Conservation (phyloP, 1,140 invertebrate species). For the Parasteatoda tepidariorum region DNA sequence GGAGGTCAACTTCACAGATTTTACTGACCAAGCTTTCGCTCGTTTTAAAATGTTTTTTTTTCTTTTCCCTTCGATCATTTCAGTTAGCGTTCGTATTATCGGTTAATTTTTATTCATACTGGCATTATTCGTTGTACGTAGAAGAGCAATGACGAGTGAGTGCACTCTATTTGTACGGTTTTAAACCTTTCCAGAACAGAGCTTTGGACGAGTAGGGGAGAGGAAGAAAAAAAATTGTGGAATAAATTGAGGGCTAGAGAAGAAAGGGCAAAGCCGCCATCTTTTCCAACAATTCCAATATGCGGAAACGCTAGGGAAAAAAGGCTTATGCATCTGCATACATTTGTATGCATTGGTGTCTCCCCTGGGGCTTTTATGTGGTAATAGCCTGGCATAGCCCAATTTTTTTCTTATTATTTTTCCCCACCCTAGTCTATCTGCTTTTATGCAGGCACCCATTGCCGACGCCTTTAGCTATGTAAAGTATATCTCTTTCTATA, state of each 20-base stretch:
- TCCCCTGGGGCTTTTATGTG: conserved; percentile 47
- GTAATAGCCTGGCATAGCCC: conserved; percentile 34
- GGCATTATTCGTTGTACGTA: no score
- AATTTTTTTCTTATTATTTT: no score
- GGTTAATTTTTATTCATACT: no score
- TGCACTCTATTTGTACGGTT: no score
- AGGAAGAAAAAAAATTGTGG: not conserved
- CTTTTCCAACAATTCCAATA: conserved; percentile 48
- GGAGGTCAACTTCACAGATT: no score
- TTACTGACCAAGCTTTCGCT: no score
- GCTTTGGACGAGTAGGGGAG: not conserved
- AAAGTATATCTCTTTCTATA: conserved; percentile 25
- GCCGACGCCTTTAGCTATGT: not conserved
- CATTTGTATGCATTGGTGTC: conserved; percentile 58
- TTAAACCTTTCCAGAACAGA: no score
- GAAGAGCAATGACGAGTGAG: no score
- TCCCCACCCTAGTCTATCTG: conserved; percentile 6
- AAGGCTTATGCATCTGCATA: conserved; percentile 46
- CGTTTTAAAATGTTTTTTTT: no score
- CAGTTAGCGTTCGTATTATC: no score
- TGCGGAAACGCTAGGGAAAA: not conserved
- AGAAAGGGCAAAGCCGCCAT: not conserved
- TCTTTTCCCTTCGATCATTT: no score
- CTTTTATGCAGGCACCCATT: conserved; percentile 25
- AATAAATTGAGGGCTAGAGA: no score